A percentile compares a stretch with the other conserved stretches of the same genome.
phyloP scores from a whole-genome alignment of 2,888 invertebrate genomes.

The Bimastos eiseni region DNA sequence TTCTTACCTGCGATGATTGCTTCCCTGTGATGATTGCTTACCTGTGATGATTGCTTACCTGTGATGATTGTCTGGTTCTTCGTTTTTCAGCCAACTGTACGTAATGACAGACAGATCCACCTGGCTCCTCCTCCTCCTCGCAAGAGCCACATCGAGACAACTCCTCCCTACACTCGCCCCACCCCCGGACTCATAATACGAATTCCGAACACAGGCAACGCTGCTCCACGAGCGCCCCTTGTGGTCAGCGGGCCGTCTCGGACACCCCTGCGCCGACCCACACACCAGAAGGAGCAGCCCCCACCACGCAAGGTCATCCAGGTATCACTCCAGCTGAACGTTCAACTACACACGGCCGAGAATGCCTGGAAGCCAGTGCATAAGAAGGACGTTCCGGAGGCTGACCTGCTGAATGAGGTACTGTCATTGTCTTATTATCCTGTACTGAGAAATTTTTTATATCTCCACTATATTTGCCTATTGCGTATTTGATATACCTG shows the following conservation, averaged over 20 bases:
- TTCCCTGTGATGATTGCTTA: too few relatives aligned
- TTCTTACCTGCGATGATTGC: too few relatives aligned
- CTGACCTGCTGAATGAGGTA: slow-evolving; percentile 18
- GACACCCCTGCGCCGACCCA: background rate
- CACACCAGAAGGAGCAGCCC: background rate
- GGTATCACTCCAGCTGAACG: slow-evolving; percentile 68
- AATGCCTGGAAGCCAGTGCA: slow-evolving; percentile 88
- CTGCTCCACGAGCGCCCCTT: background rate
- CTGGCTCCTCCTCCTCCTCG: background rate
- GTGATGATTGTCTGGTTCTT: background rate
- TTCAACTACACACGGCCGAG: slow-evolving; percentile 80
- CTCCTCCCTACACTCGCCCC: background rate
- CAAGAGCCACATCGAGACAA: background rate
- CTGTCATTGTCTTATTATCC: background rate
- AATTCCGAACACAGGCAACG: background rate
- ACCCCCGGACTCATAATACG: background rate
- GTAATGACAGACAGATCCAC: background rate
- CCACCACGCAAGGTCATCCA: slow-evolving; percentile 50
- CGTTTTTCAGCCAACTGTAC: background rate
- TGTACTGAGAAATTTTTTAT: background rate
- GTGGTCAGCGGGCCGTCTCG: background rate
- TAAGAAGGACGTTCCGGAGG: slow-evolving; percentile 17
- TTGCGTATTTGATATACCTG: too few relatives aligned
- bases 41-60: too few relatives aligned
- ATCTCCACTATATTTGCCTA: too few relatives aligned